Percentiles rank a stretch among this genome's conserved stretches.
These are phyloP conservation scores for Agonopterix subpropinquella DNA, from an alignment of 2,888 invertebrate species.

Conservation along the genomic window DNA sequence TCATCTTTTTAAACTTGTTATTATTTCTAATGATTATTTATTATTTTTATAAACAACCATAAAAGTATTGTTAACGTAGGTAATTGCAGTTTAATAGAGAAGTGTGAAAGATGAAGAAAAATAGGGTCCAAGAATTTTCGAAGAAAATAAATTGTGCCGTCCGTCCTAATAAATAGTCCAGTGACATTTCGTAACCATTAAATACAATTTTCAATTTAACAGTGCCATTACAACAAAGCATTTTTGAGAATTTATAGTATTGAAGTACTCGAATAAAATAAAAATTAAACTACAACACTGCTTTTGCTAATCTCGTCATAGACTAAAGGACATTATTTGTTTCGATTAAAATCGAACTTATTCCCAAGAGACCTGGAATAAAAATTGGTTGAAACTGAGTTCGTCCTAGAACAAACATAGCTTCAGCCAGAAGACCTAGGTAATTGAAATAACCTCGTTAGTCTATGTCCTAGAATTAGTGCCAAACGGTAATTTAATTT, in stretches of 20 bases:
- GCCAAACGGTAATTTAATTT: conserved; percentile 46
- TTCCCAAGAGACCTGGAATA: too few species aligned
- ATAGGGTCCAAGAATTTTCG: conserved; percentile 38
- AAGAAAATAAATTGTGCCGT: conserved; percentile 50
- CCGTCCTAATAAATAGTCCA: conserved; percentile 46
- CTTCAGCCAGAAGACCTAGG: too few species aligned
- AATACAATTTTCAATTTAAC: background rate
- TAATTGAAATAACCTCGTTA: conserved; percentile 14
- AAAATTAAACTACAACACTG: background rate
- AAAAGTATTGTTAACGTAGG: conserved; percentile 61
- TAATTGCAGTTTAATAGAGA: conserved; percentile 45
- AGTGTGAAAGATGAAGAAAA: conserved; percentile 36
- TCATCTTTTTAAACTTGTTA: conserved; percentile 39
- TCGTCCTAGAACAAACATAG: too few species aligned
- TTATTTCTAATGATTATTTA: conserved; percentile 26
- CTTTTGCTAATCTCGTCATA: conserved; percentile 25
- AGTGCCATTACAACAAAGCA: conserved; percentile 10
- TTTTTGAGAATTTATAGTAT: conserved; percentile 10
- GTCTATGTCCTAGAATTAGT: conserved; percentile 39
- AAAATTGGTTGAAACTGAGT: background rate
- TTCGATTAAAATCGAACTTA: too few species aligned
- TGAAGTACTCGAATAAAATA: conserved; percentile 16
- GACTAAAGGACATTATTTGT: conserved; percentile 16
- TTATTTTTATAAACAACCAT: conserved; percentile 48
- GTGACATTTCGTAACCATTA: conserved; percentile 32